Evolutionary conservation across 2,888 invertebrate species (phyloP), one percentile per base, ranked within the genome.

Genomic region (Mesorhabditis sp.): DNA sequence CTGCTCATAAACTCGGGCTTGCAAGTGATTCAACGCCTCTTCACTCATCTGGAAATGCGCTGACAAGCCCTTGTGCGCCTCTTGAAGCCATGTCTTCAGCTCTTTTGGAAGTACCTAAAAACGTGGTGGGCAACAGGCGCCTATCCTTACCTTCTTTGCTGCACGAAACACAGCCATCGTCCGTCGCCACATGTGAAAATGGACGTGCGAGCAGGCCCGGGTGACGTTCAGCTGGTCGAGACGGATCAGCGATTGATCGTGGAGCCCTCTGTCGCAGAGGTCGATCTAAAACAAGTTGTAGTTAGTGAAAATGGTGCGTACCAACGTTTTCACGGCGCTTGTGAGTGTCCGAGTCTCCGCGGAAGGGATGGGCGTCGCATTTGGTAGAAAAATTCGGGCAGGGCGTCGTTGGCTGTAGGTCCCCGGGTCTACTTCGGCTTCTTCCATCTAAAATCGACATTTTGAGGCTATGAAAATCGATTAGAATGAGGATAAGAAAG

Each of bases 141-240:
- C 58, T 50, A 50, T 13, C n/a, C 58, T n/a, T n/a, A 50, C 58
- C 58, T 50, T 50, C 58, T 50, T 50, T n/a, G n/a, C 7, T 13
- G n/a, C 58, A 50, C 10, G 10, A 50, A 13, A 50, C 7, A 50
- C 7, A 13, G 58, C 58, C n/a, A 13, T 50, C n/a, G n/a, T 50
- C n/a, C n/a, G 58, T 50, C 58, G 58, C 58, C 58, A 50, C 58
- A 50, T 50, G n/a, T 50, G 58, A 50, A 50, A 50, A 50, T 50
- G 58, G 7, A 10, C 10, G 58, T 13, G n/a, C 2, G 58, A 50
- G 58, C n/a, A 13, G n/a, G 58, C 58, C n/a, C 58, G 58, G 58
- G n/a, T n/a, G n/a, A 13, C 7, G 58, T n/a, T 50, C 58, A 50
- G 58, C n/a, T 50, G 58, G n/a, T 50, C n/a, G 10, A 50, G n/a